These are phyloP conservation scores for Mustela nigripes DNA, from an alignment of 2,113 vertebrate species.

Conservation along the genomic window DNA sequence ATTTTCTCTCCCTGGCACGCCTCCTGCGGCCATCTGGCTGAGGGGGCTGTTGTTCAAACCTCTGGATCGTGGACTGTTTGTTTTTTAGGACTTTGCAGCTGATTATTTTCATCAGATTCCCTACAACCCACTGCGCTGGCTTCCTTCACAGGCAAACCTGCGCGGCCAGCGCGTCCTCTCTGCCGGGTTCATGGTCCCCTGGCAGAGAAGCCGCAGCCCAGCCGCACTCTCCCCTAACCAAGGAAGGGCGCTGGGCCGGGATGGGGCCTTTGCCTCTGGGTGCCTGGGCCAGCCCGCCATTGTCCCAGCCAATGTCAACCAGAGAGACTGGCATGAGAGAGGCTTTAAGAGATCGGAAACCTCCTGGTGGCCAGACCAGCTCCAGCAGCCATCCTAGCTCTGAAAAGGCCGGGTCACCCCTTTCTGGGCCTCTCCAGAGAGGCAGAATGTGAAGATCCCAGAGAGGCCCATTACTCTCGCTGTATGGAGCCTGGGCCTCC, in stretches of 20 bases:
- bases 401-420: not conserved
- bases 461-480: not conserved
- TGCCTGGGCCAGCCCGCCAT: not conserved
- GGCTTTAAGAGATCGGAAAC: not conserved
- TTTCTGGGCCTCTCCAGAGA: not conserved
- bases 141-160: not conserved
- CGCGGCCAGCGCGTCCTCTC: not conserved
- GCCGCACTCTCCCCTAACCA: accelerated
- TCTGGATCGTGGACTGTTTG: conserved; percentile 67
- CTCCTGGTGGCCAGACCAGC: not conserved
- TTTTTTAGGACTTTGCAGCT: conserved; percentile 78
- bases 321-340: not conserved
- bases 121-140: not conserved
- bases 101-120: conserved; percentile 74
- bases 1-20: conserved; percentile 73
- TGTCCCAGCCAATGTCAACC: not conserved
- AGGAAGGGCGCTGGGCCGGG: not conserved
- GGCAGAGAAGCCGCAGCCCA: not conserved
- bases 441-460: not conserved
- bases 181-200: not conserved
- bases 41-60: conserved; percentile 77
- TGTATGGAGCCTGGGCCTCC: not conserved
- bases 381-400: not conserved
- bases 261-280: not conserved
- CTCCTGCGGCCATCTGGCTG: conserved; percentile 78